Base-by-base conservation (phyloP, 2,113 vertebrate genomes). In the Dicaeum eximium region DNA sequence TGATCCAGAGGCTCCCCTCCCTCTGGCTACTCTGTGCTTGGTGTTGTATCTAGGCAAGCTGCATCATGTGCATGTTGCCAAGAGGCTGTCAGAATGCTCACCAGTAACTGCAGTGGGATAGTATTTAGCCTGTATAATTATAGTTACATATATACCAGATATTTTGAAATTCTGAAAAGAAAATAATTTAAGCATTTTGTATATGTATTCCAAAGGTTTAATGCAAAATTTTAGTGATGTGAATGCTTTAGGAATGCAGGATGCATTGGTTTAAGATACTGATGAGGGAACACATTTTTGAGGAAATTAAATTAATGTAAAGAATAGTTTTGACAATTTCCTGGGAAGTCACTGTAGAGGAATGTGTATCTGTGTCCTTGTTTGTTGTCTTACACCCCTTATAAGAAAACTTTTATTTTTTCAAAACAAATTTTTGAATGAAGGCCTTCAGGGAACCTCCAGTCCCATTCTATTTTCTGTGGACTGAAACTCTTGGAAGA, bases 11-110 rank as follows among this genome's bases (percentile, higher is more conserved):
- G 11, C 23, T 93, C 60, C 7, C 5, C 7, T 81, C 42, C 6
- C 9, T 86, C 57, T 1, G 23, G 30, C 13, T 88, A 0, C 9
- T 47, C 30, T 3, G 2, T 48, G 50, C 28, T 37, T 37, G n/a
- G 45, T 65, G 56, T 8, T 74, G 20, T 57, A 18, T 15, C 33
- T 5, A 74, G 35, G 15, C 17, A 84, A 56, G 14, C 9, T 66
- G 50, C 8, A 31, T 4, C 3, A 3, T 4, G 15, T 62, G 8
- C 5, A 0, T 30, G 23, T 54, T 57, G 62, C 10, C 19, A 50
- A 12, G n/a, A 56, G 67, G 12, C 6, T 86, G 54, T 30, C 18
- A 51, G 67, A 85, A 44, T 33, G 37, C 27, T 85, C 45, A 22
- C 13, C n/a, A 17, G 6, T 18, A 81, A 61, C 9, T 6, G 11